Percentiles rank a stretch among this genome's conserved stretches.
phyloP scores from a whole-genome alignment of 2,797 vertebrate genomes.

The Mus spretus region DNA sequence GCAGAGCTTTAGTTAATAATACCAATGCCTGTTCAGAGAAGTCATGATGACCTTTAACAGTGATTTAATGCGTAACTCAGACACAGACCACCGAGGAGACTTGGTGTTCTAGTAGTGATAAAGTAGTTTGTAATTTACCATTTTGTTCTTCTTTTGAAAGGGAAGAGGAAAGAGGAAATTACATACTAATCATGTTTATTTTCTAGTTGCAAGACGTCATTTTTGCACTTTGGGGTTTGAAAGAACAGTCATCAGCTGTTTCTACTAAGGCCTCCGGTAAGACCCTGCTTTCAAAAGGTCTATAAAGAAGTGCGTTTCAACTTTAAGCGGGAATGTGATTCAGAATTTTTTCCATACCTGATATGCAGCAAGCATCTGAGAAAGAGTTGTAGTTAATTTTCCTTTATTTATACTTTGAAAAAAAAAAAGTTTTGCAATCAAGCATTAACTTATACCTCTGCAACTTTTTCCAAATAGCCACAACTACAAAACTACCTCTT shows the following conservation, averaged over 20 bases:
- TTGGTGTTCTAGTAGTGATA: conserved; percentile 49
- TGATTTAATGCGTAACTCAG: conserved; percentile 71
- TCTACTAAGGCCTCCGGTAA: conserved; percentile 42
- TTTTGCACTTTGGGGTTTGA: conserved; percentile 63
- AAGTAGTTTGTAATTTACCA: conserved; percentile 68
- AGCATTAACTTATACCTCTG: conserved; percentile 33
- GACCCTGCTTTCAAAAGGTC: background rate
- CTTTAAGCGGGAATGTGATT: background rate
- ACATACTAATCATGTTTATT: conserved; percentile 63
- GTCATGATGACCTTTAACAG: conserved; percentile 64
- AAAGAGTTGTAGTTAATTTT: conserved; percentile 54
- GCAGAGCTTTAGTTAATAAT: conserved; percentile 72
- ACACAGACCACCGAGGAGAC: conserved; percentile 54
- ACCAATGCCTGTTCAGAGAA: conserved; percentile 70
- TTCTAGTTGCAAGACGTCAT: conserved; percentile 42
- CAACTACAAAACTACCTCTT: background rate
- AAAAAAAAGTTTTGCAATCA: conserved; percentile 47
- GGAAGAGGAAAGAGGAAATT: conserved; percentile 71
- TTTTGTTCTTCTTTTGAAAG: conserved; percentile 52
- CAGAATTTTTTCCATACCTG: conserved; percentile 53
- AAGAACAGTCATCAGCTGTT: conserved; percentile 27
- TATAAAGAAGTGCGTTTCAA: conserved; percentile 34
- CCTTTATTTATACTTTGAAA: conserved; percentile 59
- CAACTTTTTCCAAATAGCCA: conserved; percentile 27
- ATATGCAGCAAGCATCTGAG: conserved; percentile 40